Base-by-base conservation (phyloP, 53 echinoderm and acorn worm genomes). In the Astropecten irregularis region DNA sequence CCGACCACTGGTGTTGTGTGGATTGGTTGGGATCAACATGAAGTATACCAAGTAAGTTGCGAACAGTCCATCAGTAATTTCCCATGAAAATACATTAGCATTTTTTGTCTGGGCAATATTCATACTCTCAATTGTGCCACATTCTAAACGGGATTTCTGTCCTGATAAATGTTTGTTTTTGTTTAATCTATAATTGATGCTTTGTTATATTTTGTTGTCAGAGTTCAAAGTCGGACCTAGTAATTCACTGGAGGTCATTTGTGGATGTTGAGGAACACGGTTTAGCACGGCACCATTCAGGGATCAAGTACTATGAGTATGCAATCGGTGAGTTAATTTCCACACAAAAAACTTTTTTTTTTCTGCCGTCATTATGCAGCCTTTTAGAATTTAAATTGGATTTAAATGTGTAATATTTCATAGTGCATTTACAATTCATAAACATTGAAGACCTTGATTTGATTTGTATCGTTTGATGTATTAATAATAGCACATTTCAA, bases 21-120 rank as follows among this genome's bases (percentile, higher is more conserved):
- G 85, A 68, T 89, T 25, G 89, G 89, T 9, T 84, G 84, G 84
- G 3, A 31, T 22, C 46, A 63, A 21, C 73, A 83, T 7, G 36
- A 65, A 4, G 32, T 15, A 14, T 87, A 57, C 21, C 87, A 87
- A 68, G 87, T 87, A 81, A 32, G 15, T 36, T 28, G 32, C 6
- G 1, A 9, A 46, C 14, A 51, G 15, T 46, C 8, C 47, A 20
- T 51, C 18, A n/a, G n/a, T 0, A 9, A 14, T 0, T 14, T 4
- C 51, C 16, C 4, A 4, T 9, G 3, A 51, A 51, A 51, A 51
- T 51, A 51, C 20, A 11, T 51, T n/a, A 51, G 20, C 0, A n/a
- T n/a, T n/a, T 14, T n/a, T 14, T 14, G 16, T 16, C 18, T n/a
- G 20, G 20, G 51, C 9, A 16, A 14, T 51, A 3, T 3, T n/a